phyloP scores from a whole-genome alignment of 2,888 invertebrate species.

The Xanthorhoe designata region DNA sequence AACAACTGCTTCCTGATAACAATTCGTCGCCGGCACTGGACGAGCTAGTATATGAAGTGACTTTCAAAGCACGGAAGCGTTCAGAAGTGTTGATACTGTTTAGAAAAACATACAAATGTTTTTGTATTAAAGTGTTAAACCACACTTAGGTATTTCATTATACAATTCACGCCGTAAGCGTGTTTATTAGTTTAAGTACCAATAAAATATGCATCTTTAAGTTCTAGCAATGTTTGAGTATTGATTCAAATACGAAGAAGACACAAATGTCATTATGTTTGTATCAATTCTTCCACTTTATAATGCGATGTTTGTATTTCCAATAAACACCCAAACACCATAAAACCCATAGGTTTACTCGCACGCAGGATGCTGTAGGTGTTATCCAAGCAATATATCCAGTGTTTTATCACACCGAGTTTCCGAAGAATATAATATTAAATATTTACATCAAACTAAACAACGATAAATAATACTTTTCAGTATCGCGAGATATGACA shows the following conservation, averaged over 20 bases:
- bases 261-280: not conserved
- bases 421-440: constrained; percentile 10
- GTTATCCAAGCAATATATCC: constrained; percentile 13
- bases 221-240: not conserved
- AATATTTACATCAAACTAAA: constrained; percentile 17
- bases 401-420: constrained; percentile 10
- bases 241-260: not conserved
- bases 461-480: constrained; percentile 21
- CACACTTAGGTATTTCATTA: too few species aligned
- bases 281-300: not conserved
- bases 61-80: too few species aligned
- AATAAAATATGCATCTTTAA: not conserved
- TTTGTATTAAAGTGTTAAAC: too few species aligned
- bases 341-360: not conserved
- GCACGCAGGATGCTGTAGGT: constrained; percentile 25
- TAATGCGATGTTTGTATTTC: not conserved
- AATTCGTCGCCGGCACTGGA: too few species aligned
- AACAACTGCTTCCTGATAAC: too few species aligned
- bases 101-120: too few species aligned
- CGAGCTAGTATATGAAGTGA: too few species aligned
- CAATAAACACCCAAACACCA: not conserved
- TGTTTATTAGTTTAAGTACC: not conserved
- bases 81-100: too few species aligned
- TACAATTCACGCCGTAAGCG: too few species aligned
- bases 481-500: constrained; percentile 11